Base-by-base conservation (phyloP, 2,797 vertebrate species). In the Mycteria americana region DNA sequence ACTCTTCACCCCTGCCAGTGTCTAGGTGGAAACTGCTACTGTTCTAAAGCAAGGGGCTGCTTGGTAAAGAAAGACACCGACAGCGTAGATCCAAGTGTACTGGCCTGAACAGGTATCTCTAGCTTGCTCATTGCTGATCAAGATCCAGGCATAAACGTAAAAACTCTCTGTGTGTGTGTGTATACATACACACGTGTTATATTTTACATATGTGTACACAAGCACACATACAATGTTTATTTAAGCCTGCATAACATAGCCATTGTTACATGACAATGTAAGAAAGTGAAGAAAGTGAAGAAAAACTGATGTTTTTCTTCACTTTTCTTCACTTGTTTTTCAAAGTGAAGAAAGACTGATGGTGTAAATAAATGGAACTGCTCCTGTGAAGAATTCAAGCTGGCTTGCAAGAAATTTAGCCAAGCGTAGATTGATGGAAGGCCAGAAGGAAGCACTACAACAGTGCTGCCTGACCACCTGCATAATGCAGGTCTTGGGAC, bases 21-120 rank as follows among this genome's bases (percentile, higher is more conserved):
- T 69, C 53, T 64, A 43, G 33, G 45, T 90, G 43, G 83, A 97
- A 96, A 88, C 72, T 82, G 73, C 35, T 89, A 25, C 60, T 94
- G 63, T 37, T 74, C 65, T 93, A 65, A 79, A 82, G 33, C 14
- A 77, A 63, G 37, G 39, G 16, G 62, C 53, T 93, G 57, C 76
- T 85, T 92, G 68, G 60, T 85, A 48, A 74, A 77, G 89, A 74
- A 54, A 57, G 64, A 35, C 35, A 50, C 25, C 37, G 88, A 33
- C 16, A 43, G 28, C 54, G 37, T 90, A 41, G 24, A 78, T 89
- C 56, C 37, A 64, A 41, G 43, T 18, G 41, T 68, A 75, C 65
- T 22, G 50, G 48, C 39, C 64, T 73, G 17, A 63, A 67, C 59
- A n/a, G 24, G 19, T 27, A 46, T 37, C 39, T 88, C 62, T 78